Conservation (phyloP, 2,888 invertebrate species). For the Camponotus fellah region DNA sequence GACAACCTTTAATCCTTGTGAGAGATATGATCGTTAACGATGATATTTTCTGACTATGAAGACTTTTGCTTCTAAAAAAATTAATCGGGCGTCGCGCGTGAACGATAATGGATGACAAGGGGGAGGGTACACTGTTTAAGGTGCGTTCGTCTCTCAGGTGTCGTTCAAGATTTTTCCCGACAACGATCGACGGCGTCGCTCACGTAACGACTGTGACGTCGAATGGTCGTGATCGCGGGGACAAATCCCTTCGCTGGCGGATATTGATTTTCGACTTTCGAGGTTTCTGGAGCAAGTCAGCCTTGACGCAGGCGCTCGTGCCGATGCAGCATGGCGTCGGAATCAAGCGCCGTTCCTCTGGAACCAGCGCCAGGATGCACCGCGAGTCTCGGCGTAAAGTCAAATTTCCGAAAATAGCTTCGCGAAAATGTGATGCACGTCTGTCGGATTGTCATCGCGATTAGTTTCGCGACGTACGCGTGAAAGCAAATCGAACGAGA, state of each 20-base stretch:
- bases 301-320: conserved; percentile 69
- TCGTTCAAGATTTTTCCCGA: not conserved
- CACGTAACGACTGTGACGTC: conserved; percentile 67
- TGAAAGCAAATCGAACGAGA: conserved; percentile 22
- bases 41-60: not conserved
- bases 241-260: conserved; percentile 54
- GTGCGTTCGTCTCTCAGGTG: not conserved
- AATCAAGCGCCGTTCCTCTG: conserved; percentile 13
- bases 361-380: not conserved
- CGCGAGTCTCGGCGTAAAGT: not conserved
- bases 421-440: conserved; percentile 7
- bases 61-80: not conserved
- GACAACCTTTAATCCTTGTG: not conserved
- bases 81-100: not conserved
- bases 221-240: conserved; percentile 52
- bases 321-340: conserved; percentile 74
- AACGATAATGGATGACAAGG: conserved; percentile 8
- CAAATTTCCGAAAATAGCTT: not conserved
- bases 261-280: conserved; percentile 74
- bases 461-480: not conserved
- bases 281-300: conserved; percentile 79
- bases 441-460: not conserved
- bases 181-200: conserved; percentile 42
- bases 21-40: not conserved
- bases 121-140: not conserved